phyloP scores from a whole-genome alignment of 1,140 invertebrate species.

The Achatina immaculata region DNA sequence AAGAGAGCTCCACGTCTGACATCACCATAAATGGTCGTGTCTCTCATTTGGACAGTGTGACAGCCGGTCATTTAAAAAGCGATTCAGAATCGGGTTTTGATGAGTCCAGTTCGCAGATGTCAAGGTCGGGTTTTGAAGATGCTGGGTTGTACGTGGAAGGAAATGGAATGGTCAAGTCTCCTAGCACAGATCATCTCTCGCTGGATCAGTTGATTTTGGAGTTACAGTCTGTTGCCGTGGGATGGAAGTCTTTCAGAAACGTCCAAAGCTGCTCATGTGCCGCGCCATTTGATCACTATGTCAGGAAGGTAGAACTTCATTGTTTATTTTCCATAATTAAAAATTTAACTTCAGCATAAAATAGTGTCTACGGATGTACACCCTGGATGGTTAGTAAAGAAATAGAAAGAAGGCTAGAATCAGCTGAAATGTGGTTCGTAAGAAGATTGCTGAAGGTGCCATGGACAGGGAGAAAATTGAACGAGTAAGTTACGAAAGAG shows the following conservation, averaged over 20 bases:
- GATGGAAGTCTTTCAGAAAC: slow-evolving; percentile 91
- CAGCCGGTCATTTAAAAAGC: slow-evolving; percentile 56
- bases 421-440: too few relatives aligned
- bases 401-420: too few relatives aligned
- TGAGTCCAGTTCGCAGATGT: slow-evolving; percentile 60
- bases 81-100: slow-evolving; percentile 71
- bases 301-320: slow-evolving; percentile 92
- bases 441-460: too few relatives aligned
- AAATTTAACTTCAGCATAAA: too few relatives aligned
- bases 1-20: slow-evolving; percentile 24
- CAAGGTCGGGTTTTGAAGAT: slow-evolving; percentile 65
- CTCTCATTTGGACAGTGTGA: slow-evolving; percentile 18
- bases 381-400: too few relatives aligned
- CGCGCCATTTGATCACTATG: slow-evolving; percentile 92
- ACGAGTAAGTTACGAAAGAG: too few relatives aligned
- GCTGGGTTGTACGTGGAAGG: slow-evolving; percentile 56
- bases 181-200: slow-evolving; percentile 58
- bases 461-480: too few relatives aligned
- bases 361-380: too few relatives aligned
- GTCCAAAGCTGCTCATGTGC: slow-evolving; percentile 90
- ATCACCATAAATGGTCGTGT: slow-evolving; percentile 33
- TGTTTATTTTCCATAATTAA: too few relatives aligned
- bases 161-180: slow-evolving; percentile 52
- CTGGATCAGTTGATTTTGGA: slow-evolving; percentile 63
- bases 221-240: slow-evolving; percentile 87